Conservation (phyloP, 1,140 invertebrate genomes). For the Macrobrachium rosenbergii region DNA sequence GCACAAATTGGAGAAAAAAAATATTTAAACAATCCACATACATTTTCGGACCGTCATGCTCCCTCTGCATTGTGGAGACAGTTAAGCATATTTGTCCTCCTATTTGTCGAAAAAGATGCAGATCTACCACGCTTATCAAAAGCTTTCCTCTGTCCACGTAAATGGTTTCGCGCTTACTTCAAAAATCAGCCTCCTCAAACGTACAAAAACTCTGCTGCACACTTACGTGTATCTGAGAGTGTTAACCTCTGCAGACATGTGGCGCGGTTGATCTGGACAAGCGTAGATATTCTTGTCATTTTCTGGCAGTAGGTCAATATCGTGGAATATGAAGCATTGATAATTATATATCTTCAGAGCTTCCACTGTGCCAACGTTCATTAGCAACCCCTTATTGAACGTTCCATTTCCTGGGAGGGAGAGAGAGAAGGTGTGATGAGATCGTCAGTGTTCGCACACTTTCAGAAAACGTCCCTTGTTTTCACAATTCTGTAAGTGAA, state of each 20-base stretch:
- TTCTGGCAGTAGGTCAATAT: slow-evolving; percentile 93
- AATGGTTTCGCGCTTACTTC: no score
- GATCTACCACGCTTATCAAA: no score
- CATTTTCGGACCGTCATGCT: no score
- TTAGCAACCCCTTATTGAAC: slow-evolving; percentile 93
- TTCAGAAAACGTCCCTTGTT: not conserved
- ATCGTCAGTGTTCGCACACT: not conserved
- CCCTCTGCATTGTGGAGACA: no score
- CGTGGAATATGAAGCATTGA: slow-evolving; percentile 95
- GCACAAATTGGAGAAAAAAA: no score
- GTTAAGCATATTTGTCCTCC: no score
- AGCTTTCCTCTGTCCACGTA: no score
- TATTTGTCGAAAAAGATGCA: no score
- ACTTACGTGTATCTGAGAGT: slow-evolving; percentile 71
- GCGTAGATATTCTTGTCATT: slow-evolving; percentile 93
- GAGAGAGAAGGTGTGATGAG: slow-evolving; percentile 65
- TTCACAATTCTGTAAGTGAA: not conserved
- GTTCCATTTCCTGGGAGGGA: slow-evolving; percentile 74
- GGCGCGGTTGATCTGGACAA: slow-evolving; percentile 87
- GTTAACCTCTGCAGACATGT: slow-evolving; percentile 93
- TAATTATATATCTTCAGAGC: slow-evolving; percentile 81
- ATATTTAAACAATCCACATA: no score
- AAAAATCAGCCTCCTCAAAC: no score
- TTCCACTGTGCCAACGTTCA: slow-evolving; percentile 96
- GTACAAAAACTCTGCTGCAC: no score